Base-by-base conservation (phyloP, 2,113 vertebrate genomes). In the Henicopernis longicauda region DNA sequence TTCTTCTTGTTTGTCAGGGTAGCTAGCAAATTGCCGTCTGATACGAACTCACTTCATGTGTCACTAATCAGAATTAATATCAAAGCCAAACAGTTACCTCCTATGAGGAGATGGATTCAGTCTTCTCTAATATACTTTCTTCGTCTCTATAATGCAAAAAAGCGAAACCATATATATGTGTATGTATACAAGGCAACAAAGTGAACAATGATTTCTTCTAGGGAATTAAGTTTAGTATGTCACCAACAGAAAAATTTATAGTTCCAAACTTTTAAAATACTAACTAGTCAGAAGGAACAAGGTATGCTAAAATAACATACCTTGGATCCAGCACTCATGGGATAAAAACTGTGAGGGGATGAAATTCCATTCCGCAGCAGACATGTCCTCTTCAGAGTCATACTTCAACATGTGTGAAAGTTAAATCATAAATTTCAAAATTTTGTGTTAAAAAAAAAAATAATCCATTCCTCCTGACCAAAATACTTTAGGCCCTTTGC, bases 11-110 rank as follows among this genome's bases (percentile, higher is more conserved):
- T 82, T 36, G 49, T 67, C 70, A 91, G 61, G 72, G 50, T 87
- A 36, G n/a, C 38, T 31, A 14, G 82, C 44, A 94, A 93, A 92
- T 63, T 93, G 61, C 82, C 38, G 42, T 81, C 93, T 94, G 71
- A 84, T 34, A 55, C 7, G n/a, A 71, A 66, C 44, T 87, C 10
- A 31, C 87, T 42, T 82, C 86, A 62, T 82, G 73, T 78, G 20
- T 20, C 58, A 57, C 32, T 77, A 89, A 66, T 69, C 59, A 72
- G 27, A 36, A 66, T 77, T 78, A 52, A 80, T 86, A 67, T 32
- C 76, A 50, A 93, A 97, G 89, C 79, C 95, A 91, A 97, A 93
- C 44, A 50, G 62, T 80, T 58, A 80, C 45, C 34, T 69, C 49
- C 55, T 45, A 7, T 15, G 40, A 61, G 59, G 59, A 63, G 42